Evolutionary conservation across 2,113 vertebrate species (phyloP).

Genomic region (Barnardius zonarius): DNA sequence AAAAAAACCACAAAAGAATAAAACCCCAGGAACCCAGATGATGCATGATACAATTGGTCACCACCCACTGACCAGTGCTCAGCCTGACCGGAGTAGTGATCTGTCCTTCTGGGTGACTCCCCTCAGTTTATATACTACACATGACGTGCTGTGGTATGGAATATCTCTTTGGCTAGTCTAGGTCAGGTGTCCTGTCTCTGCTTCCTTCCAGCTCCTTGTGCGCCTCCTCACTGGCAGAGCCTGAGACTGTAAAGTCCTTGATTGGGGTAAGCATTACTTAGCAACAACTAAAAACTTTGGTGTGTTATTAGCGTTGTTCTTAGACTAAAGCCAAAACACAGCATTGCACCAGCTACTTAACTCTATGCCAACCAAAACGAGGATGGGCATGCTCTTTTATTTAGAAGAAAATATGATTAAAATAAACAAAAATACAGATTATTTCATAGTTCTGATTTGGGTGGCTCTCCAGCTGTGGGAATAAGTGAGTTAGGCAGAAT

Average conservation of each 20-base stretch:
- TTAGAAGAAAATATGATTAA: background rate
- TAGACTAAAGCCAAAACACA: background rate
- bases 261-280: background rate
- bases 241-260: background rate
- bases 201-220: background rate
- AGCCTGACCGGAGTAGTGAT: background rate
- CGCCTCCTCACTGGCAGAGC: background rate
- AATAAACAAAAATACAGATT: fast-evolving
- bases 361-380: background rate
- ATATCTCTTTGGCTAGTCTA: background rate
- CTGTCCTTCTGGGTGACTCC: no score
- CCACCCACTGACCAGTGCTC: fast-evolving
- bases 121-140: background rate
- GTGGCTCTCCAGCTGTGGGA: background rate
- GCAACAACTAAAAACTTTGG: background rate
- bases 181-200: background rate
- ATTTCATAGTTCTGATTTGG: background rate
- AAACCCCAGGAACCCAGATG: background rate
- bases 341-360: background rate
- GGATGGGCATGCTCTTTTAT: background rate
- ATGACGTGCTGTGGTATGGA: fast-evolving
- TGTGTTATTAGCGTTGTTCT: background rate
- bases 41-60: background rate
- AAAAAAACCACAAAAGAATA: background rate
- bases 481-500: background rate